Percentiles rank a stretch among this genome's conserved stretches.
phyloP scores from a whole-genome alignment of 2,113 vertebrate genomes.

The Dolichotis patagonum region DNA sequence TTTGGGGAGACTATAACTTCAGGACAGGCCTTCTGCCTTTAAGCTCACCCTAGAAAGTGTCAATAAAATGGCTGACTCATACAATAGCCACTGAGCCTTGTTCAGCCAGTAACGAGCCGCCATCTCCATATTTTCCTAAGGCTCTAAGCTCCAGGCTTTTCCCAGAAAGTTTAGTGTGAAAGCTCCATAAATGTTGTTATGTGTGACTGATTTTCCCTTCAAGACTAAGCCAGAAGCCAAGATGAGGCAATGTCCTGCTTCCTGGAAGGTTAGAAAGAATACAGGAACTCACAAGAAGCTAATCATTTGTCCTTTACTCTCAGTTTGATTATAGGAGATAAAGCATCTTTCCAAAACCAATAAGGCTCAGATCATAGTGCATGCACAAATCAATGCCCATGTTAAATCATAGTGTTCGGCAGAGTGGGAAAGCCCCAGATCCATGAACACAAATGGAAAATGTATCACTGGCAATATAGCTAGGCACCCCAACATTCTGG shows the following conservation, averaged over 20 bases:
- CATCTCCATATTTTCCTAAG: not conserved
- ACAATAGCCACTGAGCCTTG: not conserved
- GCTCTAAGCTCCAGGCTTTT: not conserved
- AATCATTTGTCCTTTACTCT: not conserved
- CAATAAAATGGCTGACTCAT: not conserved
- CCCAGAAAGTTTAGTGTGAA: not conserved
- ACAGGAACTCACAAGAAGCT: slow-evolving; percentile 21
- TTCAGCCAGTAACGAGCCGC: not conserved
- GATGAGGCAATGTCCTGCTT: not conserved
- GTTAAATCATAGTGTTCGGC: not conserved
- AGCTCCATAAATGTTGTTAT: not conserved
- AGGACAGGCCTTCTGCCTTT: not conserved
- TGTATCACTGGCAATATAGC: not conserved
- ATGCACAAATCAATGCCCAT: not conserved
- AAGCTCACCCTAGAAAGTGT: not conserved
- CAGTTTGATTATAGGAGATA: not conserved
- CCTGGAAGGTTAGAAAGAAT: slow-evolving; percentile 3
- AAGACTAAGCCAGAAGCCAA: slow-evolving; percentile 16
- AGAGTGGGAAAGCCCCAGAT: not conserved
- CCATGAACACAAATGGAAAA: not conserved
- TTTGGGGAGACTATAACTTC: not conserved
- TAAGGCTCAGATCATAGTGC: not conserved
- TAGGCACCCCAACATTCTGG: not conserved
- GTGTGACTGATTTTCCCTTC: not conserved
- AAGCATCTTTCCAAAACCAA: not conserved